Evolutionary conservation across 92 coral and sea anemone genomes (phyloP).

Genomic region (Galaxea fascicularis): DNA sequence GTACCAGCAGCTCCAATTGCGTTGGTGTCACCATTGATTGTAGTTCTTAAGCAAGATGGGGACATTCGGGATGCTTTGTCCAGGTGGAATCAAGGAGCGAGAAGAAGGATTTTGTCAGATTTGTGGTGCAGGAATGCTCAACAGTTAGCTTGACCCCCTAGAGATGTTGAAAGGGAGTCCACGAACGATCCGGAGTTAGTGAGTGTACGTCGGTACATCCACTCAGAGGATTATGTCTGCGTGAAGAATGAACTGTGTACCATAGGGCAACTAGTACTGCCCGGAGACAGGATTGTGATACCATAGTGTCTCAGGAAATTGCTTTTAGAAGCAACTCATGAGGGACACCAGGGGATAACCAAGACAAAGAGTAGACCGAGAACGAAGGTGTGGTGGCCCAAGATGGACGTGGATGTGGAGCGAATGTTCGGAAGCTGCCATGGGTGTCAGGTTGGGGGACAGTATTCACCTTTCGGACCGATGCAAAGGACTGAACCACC

Average conservation of each 20-base stretch:
- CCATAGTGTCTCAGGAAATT: slow-evolving; percentile 25
- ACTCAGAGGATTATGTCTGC: slow-evolving; percentile 18
- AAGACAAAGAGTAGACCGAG: slow-evolving; percentile 50
- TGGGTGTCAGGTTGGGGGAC: slow-evolving; percentile 41
- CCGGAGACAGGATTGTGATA: slow-evolving; percentile 32
- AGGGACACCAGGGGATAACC: slow-evolving; percentile 38
- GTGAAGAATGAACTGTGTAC: slow-evolving; percentile 17
- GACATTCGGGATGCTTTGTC: too few species aligned
- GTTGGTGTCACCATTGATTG: slow-evolving; percentile 54
- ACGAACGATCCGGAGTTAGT: too few species aligned
- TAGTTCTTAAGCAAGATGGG: slow-evolving; percentile 50
- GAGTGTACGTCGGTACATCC: too few species aligned
- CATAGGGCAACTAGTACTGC: slow-evolving; percentile 10
- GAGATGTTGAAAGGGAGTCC: slow-evolving; percentile 32
- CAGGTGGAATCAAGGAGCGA: too few species aligned
- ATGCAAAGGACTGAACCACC: slow-evolving; percentile 20
- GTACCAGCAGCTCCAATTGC: slow-evolving; percentile 43
- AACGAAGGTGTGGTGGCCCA: slow-evolving; percentile 53
- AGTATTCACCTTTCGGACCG: slow-evolving; percentile 18
- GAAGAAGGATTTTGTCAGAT: too few species aligned
- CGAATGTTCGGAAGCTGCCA: slow-evolving; percentile 23
- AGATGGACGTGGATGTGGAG: slow-evolving; percentile 21
- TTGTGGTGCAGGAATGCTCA: too few species aligned
- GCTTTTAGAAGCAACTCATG: slow-evolving; percentile 10
- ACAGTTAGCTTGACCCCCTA: too few species aligned